phyloP scores from a whole-genome alignment of 1,140 invertebrate species.

The Cecropterus lyciades region DNA sequence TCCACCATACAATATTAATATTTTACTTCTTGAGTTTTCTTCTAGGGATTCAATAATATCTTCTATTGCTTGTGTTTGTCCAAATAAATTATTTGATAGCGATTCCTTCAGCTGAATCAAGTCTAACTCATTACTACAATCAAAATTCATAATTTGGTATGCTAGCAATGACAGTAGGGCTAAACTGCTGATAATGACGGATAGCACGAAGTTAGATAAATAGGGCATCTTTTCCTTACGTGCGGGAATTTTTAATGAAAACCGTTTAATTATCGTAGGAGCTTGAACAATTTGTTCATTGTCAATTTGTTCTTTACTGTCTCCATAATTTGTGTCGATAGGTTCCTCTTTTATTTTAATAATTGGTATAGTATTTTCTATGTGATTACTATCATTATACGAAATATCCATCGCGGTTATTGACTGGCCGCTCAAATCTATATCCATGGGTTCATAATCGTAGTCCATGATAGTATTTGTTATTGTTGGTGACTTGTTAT shows the following conservation, averaged over 20 bases:
- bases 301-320: conserved; percentile 3
- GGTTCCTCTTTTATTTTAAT: conserved; percentile 24
- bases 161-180: conserved; percentile 46
- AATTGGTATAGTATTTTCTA: background rate
- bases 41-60: conserved; percentile 54
- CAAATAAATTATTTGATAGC: conserved; percentile 59
- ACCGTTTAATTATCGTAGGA: conserved; percentile 17
- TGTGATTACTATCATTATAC: conserved; percentile 46
- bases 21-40: conserved; percentile 50
- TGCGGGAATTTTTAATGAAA: conserved; percentile 34
- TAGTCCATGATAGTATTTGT: conserved; percentile 37
- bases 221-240: conserved; percentile 29
- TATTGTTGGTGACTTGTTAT: background rate
- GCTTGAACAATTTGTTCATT: conserved; percentile 39
- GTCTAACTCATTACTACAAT: conserved; percentile 59
- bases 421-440: conserved; percentile 70
- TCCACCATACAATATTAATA: conserved; percentile 70
- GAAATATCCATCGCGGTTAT: conserved; percentile 64
- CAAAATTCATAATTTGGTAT: conserved; percentile 53
- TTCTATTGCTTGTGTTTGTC: conserved; percentile 59
- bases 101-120: conserved; percentile 43
- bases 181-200: conserved; percentile 18
- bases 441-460: conserved; percentile 72
- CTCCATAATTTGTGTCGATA: background rate
- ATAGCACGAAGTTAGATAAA: conserved; percentile 4